Percentiles rank a stretch among this genome's conserved stretches.
These are phyloP conservation scores for Lasioglossum pauxillum DNA, from an alignment of 2,888 invertebrate species.

Conservation along the genomic window DNA sequence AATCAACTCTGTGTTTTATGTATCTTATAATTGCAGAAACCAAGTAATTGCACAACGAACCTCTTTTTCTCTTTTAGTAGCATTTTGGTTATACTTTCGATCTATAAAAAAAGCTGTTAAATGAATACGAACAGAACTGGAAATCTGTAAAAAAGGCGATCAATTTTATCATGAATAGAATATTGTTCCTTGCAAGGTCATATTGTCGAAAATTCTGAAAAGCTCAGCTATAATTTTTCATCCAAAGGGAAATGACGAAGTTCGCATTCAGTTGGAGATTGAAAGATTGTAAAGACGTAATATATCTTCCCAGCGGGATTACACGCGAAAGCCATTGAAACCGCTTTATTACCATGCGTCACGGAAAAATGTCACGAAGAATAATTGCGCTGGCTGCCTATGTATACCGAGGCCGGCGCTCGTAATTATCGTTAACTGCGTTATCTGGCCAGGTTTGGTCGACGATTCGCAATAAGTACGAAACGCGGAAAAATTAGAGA, in stretches of 20 bases:
- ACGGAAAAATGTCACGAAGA: slow-evolving; percentile 47
- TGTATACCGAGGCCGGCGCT: slow-evolving; percentile 20
- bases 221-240: background rate
- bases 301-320: background rate
- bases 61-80: too few species aligned
- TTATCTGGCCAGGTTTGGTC: slow-evolving; percentile 35
- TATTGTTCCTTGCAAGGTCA: background rate
- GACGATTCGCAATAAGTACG: slow-evolving; percentile 34
- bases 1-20: background rate
- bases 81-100: too few species aligned
- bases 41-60: background rate
- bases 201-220: background rate
- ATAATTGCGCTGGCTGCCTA: slow-evolving; percentile 44
- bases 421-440: slow-evolving; percentile 43
- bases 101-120: too few species aligned
- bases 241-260: background rate
- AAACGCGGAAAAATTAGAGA: slow-evolving; percentile 44
- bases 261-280: background rate
- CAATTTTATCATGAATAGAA: too few species aligned
- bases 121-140: too few species aligned
- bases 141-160: too few species aligned
- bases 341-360: slow-evolving; percentile 16
- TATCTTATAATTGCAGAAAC: background rate
- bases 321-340: background rate
- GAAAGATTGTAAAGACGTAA: background rate